Base-by-base conservation (phyloP, 2,888 invertebrate species). In the Listrodromus nycthemerus region DNA sequence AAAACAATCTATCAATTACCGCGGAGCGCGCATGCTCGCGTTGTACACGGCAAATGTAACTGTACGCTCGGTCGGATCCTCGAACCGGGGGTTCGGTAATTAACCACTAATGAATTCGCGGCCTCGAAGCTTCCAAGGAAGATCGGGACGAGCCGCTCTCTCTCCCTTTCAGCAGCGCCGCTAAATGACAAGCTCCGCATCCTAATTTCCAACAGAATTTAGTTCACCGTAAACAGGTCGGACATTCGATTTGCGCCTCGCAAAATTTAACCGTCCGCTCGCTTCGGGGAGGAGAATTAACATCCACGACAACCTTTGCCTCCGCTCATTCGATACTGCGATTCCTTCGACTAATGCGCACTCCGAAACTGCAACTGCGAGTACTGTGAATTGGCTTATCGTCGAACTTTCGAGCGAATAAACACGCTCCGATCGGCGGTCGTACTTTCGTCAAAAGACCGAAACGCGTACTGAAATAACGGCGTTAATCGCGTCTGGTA, bases 91-190 rank as follows among this genome's bases (percentile, higher is more conserved):
- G 27, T 41, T 48, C 67, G 19, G n/a, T 69, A 69, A 69, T 69
- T 69, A 69, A 69, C 67, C 67, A 69, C 67, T 69, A 69, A 50
- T 69, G 67, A 48, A n/a, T 69, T n/a, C 8, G 67, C n/a, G 48
- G 19, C 24, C 45, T 66, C 13, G 19, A 16, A 45, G 24, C 41
- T 41, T 41, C 13, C 41, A 13, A 16, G 41, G 41, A 16, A 41
- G 16, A 41, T 16, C 13, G 16, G 41, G 41, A 16, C 16, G 41
- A 16, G 16, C 41, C 13, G 3, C 8, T 52, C 7, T 8, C n/a
- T n/a, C n/a, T n/a, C n/a, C 8, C 19, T 19, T 21, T 52, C 21
- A 19, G 52, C 2, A 2, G 1, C 1, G 10, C 10, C 52, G 10
- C 52, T 52, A 3, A 52, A 21, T 52, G 52, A 52, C 19, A 19